Conservation (phyloP, 2,113 vertebrate species). For the Tinamus guttatus region DNA sequence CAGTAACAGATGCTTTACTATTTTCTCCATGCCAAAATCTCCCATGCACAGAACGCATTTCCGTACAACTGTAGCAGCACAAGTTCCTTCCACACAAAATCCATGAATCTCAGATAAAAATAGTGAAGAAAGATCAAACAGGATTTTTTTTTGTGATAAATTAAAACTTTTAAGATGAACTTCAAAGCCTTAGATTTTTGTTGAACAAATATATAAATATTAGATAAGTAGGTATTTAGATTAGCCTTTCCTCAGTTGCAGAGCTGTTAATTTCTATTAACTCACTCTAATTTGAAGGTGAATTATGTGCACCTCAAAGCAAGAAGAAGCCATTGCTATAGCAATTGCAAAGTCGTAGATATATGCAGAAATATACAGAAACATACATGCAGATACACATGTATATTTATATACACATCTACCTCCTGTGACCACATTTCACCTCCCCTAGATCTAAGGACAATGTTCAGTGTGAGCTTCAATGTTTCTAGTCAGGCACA, state of each 20-base stretch:
- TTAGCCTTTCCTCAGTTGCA: neutral
- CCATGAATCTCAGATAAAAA: accelerated
- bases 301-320: neutral
- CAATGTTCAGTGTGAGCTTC: neutral
- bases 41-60: neutral
- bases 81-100: neutral
- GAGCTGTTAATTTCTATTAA: neutral
- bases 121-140: neutral
- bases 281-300: neutral
- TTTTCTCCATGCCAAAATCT: neutral
- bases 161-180: neutral
- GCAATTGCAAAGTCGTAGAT: neutral
- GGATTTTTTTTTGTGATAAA: neutral
- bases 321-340: neutral
- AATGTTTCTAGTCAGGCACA: neutral
- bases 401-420: neutral
- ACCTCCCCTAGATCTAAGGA: neutral
- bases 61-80: neutral
- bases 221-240: neutral
- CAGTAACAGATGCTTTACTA: neutral
- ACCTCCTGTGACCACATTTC: neutral
- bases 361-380: neutral
- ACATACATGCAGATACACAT: neutral
- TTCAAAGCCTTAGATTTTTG: neutral
- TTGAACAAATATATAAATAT: neutral